Conservation (phyloP, 2,113 vertebrate species). For the Indicator maculatus region DNA sequence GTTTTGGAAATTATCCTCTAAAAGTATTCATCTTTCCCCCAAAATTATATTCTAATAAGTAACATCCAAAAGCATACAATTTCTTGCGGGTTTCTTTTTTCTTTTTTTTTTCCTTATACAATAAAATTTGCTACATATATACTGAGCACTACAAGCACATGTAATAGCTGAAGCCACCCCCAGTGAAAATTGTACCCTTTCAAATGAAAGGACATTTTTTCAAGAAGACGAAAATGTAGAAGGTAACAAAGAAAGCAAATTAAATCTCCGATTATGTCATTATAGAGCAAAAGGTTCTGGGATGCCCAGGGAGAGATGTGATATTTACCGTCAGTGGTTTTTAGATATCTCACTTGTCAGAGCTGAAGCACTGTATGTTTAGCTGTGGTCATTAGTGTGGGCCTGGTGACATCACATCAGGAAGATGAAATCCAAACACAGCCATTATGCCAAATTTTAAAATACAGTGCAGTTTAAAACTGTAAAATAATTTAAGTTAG, state of each 20-base stretch:
- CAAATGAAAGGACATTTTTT: neutral
- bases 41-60: neutral
- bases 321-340: neutral
- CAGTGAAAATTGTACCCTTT: neutral
- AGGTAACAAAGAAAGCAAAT: neutral
- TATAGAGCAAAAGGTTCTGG: neutral
- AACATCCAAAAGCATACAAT: neutral
- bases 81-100: neutral
- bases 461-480: neutral
- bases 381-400: neutral
- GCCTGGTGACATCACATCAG: accelerated
- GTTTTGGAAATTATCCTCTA: neutral
- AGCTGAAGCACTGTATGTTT: neutral
- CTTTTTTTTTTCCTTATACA: neutral
- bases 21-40: neutral
- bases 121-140: neutral
- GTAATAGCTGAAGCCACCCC: neutral
- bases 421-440: neutral
- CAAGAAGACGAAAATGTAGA: neutral
- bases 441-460: neutral
- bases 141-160: neutral
- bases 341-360: neutral
- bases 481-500: neutral
- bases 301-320: accelerated
- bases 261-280: neutral